Evolutionary conservation across 2,797 vertebrate genomes (phyloP).

Genomic region (Sebastiscus tertius): DNA sequence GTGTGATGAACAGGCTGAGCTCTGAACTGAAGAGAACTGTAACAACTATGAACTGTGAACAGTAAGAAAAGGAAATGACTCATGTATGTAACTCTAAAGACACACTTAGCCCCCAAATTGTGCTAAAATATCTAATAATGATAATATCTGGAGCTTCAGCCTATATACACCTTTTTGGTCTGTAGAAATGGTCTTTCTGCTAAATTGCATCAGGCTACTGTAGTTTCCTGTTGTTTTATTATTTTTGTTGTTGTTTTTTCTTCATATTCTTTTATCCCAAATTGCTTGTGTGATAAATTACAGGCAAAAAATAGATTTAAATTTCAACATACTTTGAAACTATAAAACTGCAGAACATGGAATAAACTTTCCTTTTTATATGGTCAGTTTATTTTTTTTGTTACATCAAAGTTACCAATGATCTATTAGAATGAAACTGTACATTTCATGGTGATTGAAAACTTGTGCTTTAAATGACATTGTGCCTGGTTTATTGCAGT

Average conservation of each 20-base stretch:
- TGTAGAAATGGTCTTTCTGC: neutral
- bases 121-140: neutral
- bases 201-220: neutral
- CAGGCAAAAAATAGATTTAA: neutral
- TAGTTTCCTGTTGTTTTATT: neutral
- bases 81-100: neutral
- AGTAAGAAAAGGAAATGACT: constrained; percentile 13
- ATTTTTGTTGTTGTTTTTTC: neutral
- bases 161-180: neutral
- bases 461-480: neutral
- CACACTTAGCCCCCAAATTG: neutral
- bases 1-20: constrained; percentile 6
- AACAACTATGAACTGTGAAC: neutral
- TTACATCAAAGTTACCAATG: neutral
- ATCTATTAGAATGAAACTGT: neutral
- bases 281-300: neutral
- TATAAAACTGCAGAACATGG: neutral
- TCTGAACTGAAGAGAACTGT: constrained; percentile 4
- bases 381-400: neutral
- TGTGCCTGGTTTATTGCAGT: neutral
- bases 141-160: neutral
- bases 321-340: neutral
- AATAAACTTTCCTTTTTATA: neutral
- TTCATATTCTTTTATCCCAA: neutral
- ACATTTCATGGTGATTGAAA: neutral